A percentile compares a stretch with the other conserved stretches of the same genome.
These are phyloP conservation scores for Diuraphis noxia DNA, from an alignment of 1,140 invertebrate genomes.

Conservation along the genomic window DNA sequence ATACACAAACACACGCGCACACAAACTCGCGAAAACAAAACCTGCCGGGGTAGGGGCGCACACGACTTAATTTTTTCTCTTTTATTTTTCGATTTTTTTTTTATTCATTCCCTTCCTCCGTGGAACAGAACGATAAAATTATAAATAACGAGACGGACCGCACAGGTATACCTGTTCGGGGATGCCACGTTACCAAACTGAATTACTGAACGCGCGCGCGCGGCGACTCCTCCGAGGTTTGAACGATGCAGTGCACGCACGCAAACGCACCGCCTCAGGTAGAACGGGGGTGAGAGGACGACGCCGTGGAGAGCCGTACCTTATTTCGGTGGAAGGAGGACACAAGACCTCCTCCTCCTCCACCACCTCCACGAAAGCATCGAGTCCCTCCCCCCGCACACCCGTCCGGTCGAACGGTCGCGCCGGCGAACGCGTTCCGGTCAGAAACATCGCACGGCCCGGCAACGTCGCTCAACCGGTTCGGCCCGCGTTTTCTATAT, in stretches of 20 bases:
- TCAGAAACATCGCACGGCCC: slow-evolving; percentile 43
- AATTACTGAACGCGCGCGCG: slow-evolving; percentile 29
- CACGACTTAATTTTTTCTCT: background rate
- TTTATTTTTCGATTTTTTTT: background rate
- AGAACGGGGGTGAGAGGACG: background rate
- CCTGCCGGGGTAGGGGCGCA: background rate
- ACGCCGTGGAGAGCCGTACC: background rate
- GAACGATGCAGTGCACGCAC: background rate
- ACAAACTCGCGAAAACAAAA: background rate
- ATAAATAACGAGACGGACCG: slow-evolving; percentile 3
- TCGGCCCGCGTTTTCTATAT: slow-evolving; percentile 48
- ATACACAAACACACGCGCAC: background rate
- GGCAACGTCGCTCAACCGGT: slow-evolving; percentile 52
- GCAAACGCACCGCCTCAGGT: background rate
- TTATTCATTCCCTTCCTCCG: background rate
- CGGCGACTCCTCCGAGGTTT: background rate
- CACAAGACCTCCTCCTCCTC: background rate
- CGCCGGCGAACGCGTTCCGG: slow-evolving; percentile 40
- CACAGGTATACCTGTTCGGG: slow-evolving; percentile 23
- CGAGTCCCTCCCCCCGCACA: too few relatives aligned
- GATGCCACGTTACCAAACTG: slow-evolving; percentile 52
- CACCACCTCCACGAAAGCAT: background rate
- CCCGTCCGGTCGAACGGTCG: background rate
- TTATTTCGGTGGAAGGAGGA: background rate
- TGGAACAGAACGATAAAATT: background rate